Evolutionary conservation across 2,113 vertebrate species (phyloP).

Genomic region (Motacilla tschutschensis): DNA sequence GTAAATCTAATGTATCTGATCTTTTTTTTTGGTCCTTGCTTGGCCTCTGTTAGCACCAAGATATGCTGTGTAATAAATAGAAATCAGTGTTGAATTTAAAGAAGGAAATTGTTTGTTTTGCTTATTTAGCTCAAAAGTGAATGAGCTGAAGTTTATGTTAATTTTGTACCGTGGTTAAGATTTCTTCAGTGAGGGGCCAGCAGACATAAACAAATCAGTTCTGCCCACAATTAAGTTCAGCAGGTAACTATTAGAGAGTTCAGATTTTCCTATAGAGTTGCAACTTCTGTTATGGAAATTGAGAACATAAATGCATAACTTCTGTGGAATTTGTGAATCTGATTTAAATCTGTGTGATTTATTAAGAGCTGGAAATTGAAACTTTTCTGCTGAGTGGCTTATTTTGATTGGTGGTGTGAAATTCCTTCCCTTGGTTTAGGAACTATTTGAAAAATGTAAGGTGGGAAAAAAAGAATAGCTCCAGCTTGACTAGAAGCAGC

Average conservation of each 20-base stretch:
- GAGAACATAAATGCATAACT: conserved; percentile 25
- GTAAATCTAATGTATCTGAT: not conserved
- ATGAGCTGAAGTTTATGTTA: not conserved
- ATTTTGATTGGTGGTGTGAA: conserved; percentile 16
- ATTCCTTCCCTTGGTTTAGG: conserved; percentile 10
- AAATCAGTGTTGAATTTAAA: not conserved
- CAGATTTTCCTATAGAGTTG: conserved; percentile 11
- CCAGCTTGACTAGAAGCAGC: not conserved
- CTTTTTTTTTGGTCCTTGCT: not conserved
- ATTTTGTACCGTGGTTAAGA: not conserved
- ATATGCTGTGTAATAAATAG: not conserved
- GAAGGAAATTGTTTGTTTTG: not conserved
- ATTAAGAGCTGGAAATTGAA: conserved; percentile 40
- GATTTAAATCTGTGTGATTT: conserved; percentile 34
- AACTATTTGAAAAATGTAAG: conserved; percentile 20
- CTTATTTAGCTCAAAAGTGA: not conserved
- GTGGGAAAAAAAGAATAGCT: not conserved
- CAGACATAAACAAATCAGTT: not conserved
- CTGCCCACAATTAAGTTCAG: not conserved
- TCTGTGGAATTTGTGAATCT: not conserved
- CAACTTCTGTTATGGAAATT: conserved; percentile 20
- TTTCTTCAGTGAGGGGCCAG: not conserved
- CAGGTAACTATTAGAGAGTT: conserved; percentile 23
- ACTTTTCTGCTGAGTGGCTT: conserved; percentile 34
- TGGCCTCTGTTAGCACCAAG: not conserved